Conservation (phyloP, 2,888 invertebrate genomes). For the Chloroclystis v-ata region DNA sequence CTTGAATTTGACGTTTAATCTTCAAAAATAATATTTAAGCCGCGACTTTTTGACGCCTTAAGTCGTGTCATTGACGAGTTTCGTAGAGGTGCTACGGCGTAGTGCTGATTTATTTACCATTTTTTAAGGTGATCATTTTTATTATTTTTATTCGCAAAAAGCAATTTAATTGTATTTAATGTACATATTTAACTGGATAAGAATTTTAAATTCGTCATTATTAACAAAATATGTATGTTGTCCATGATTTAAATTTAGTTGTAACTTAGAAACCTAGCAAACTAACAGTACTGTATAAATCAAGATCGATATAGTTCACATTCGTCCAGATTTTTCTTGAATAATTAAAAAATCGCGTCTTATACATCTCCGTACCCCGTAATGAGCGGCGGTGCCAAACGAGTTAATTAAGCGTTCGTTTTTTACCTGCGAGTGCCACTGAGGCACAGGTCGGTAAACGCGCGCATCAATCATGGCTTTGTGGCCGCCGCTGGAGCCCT, state of each 20-base stretch:
- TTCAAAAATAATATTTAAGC: conserved; percentile 6
- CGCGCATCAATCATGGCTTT: conserved; percentile 75
- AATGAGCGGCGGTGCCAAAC: conserved; percentile 78
- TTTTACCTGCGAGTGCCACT: conserved; percentile 67
- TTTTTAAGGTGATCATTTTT: no score
- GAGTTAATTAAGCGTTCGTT: conserved; percentile 76
- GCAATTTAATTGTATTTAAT: no score
- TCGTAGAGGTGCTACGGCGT: conserved; percentile 8
- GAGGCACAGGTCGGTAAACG: conserved; percentile 64
- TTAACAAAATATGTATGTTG: no score
- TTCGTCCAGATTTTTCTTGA: no score
- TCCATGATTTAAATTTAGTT: no score
- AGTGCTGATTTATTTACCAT: no score
- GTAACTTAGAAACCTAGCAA: no score
- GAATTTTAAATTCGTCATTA: no score
- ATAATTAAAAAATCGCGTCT: conserved; percentile 14
- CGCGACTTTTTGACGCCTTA: conserved; percentile 10
- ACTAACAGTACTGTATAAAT: no score
- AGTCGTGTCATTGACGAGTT: background rate
- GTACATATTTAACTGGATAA: no score
- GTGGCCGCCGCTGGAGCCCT: conserved; percentile 67
- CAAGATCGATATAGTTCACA: no score
- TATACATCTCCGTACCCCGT: conserved; percentile 40
- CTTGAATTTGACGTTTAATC: conserved; percentile 21
- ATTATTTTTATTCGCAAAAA: no score